phyloP scores from a whole-genome alignment of 2,113 vertebrate species.

The Periophthalmodon schlosseri region DNA sequence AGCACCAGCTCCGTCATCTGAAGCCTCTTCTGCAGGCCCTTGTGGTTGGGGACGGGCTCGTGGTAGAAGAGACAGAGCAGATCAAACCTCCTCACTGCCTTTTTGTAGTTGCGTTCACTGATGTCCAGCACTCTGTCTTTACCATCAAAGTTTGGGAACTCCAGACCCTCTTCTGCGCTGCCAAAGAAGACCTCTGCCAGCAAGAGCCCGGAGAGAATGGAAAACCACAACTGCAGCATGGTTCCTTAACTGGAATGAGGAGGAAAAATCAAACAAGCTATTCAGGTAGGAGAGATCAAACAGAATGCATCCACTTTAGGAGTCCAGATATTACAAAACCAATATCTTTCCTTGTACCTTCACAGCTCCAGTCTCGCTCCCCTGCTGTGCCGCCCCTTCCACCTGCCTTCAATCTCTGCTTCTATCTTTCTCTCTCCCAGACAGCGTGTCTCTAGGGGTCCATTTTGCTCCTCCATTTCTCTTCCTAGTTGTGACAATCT shows the following conservation, averaged over 20 bases:
- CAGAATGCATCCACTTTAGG: constrained; percentile 13
- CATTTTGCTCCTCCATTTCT: constrained; percentile 23
- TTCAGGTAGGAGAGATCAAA: background rate
- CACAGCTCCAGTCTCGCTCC: constrained; percentile 1
- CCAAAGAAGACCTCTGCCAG: constrained; percentile 73
- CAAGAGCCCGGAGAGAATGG: constrained; percentile 75
- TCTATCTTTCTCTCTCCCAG: constrained; percentile 28
- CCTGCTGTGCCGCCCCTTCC: constrained; percentile 28
- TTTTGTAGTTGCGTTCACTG: constrained; percentile 91
- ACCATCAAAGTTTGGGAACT: constrained; percentile 95
- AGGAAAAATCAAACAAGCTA: constrained; percentile 5
- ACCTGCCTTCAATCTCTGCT: constrained; percentile 44
- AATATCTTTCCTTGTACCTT: constrained; percentile 10
- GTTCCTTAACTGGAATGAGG: constrained; percentile 12
- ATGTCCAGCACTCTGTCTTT: constrained; percentile 92
- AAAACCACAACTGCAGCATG: constrained; percentile 67
- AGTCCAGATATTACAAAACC: constrained; percentile 1
- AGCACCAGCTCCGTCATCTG: constrained; percentile 94
- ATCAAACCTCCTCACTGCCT: constrained; percentile 88
- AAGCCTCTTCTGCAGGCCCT: constrained; percentile 87
- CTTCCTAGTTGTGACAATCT: constrained; percentile 9
- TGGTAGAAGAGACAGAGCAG: constrained; percentile 93
- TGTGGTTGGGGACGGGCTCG: constrained; percentile 82
- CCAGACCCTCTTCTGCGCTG: constrained; percentile 88
- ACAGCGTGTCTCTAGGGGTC: constrained; percentile 40